Conservation (phyloP, 2,888 invertebrate species). For the Andrena camellia region DNA sequence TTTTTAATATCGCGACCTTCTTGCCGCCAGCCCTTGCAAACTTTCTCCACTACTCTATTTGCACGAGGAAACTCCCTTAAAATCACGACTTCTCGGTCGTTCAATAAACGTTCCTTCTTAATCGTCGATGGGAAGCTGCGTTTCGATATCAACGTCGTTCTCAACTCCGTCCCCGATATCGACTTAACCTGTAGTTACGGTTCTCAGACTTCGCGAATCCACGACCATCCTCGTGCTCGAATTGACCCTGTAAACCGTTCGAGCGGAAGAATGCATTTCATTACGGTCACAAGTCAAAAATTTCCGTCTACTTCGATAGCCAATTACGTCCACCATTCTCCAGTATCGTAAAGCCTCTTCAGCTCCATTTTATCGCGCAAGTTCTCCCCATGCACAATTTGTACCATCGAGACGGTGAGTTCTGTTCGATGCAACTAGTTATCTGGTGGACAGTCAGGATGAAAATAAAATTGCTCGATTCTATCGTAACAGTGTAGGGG, state of each 20-base stretch:
- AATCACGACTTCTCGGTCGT: constrained; percentile 20
- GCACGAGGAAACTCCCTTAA: constrained; percentile 8
- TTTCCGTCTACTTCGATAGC: constrained; percentile 11
- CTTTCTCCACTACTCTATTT: not conserved
- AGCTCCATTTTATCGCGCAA: too few relatives aligned
- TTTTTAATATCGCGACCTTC: not conserved
- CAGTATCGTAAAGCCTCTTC: not conserved
- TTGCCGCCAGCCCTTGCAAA: not conserved
- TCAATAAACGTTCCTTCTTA: constrained; percentile 31
- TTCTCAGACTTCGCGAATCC: constrained; percentile 54
- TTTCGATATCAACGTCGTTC: constrained; percentile 56
- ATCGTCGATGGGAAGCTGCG: constrained; percentile 39
- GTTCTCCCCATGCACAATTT: too few relatives aligned
- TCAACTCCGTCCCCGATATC: constrained; percentile 52
- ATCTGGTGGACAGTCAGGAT: too few relatives aligned
- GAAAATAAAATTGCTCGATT: too few relatives aligned
- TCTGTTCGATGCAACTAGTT: too few relatives aligned
- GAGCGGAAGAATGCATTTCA: constrained; percentile 55
- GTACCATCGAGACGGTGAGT: too few relatives aligned
- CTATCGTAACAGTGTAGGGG: too few relatives aligned
- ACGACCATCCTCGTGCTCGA: constrained; percentile 28
- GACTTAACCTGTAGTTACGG: constrained; percentile 46
- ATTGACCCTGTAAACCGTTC: constrained; percentile 57
- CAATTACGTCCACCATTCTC: constrained; percentile 18
- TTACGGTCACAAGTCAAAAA: constrained; percentile 23